A percentile compares a stretch with the other conserved stretches of the same genome.
Conservation (phyloP, 2,113 vertebrate species). For the Leiothrix lutea region DNA sequence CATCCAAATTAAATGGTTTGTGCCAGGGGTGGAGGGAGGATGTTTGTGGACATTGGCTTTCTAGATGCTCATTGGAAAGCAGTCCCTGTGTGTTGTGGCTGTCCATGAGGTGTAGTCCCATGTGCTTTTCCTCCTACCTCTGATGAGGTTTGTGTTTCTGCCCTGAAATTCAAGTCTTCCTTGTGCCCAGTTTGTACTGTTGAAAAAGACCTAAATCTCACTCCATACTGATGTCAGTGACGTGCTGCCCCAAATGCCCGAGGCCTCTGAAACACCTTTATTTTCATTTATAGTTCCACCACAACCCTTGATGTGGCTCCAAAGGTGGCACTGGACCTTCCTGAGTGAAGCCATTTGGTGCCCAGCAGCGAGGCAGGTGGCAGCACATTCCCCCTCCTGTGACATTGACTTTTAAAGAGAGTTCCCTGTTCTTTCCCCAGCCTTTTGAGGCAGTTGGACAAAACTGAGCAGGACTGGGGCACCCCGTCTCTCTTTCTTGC, state of each 20-base stretch:
- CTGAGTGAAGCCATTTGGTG: background rate
- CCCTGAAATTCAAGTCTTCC: background rate
- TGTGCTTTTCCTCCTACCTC: background rate
- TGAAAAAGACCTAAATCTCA: background rate
- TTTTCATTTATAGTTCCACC: background rate
- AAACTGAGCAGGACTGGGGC: background rate
- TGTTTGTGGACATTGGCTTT: background rate
- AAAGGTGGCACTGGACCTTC: background rate
- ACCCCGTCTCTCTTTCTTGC: background rate
- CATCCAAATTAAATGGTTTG: background rate
- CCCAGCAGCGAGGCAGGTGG: background rate
- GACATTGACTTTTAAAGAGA: background rate
- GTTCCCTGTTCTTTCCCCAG: background rate
- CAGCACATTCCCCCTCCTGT: background rate
- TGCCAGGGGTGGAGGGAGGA: background rate
- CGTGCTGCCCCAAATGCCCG: background rate
- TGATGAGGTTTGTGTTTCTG: background rate
- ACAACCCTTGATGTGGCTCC: background rate
- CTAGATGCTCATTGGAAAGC: background rate
- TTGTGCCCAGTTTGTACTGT: background rate
- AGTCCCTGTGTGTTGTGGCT: background rate
- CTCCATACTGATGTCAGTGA: background rate
- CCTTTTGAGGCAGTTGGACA: background rate
- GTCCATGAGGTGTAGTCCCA: rapidly evolving
- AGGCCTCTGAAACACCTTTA: background rate